Base-by-base conservation (phyloP, 2,888 invertebrate species). In the Ypsolopha sequella region DNA sequence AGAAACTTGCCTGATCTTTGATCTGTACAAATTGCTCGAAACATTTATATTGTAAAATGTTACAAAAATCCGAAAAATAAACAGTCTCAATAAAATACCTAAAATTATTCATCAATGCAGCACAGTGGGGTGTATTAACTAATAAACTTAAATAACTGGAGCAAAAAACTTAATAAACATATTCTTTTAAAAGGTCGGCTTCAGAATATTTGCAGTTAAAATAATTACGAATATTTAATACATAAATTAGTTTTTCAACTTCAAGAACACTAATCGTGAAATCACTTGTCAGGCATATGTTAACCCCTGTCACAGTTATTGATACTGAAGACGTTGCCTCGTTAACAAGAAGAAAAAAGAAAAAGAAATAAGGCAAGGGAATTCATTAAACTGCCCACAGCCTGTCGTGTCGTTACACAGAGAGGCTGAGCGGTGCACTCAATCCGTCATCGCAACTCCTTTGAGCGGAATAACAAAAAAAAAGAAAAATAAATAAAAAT, bases 371-470 rank as follows among this genome's bases (percentile, higher is more conserved):
- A 60, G 58, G 64, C 63, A 60, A 60, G 62, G 60, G 61, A 68
- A 73, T 73, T 69, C 73, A 73, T 74, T 75, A 72, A 56, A 66
- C 63, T 55, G 55, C 59, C 61, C 60, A 62, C 67, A 60, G 64
- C 63, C 53, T 71, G 67, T 70, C 70, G 64, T 62, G 53, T 52
- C 48, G 47, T 46, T 50, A 52, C 52, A 34, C 48, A 9, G 43
- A 43, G 36, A 35, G 41, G 38, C 45, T 35, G 55, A 58, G 57
- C 59, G 62, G 61, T 62, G 70, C 66, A 65, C 66, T 63, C 78
- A 70, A 78, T 79, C 76, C 69, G 76, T 80, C 80, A 78, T 73
- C 76, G 66, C 61, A 57, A 56, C 53, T 49, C 54, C 55, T 60
- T 56, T 55, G 54, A 50, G 46, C 36, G 35, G 33, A 41, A 50